These are phyloP conservation scores for Ctenochaetus hawaiiensis DNA, from an alignment of 2,797 vertebrate genomes.

Conservation along the genomic window DNA sequence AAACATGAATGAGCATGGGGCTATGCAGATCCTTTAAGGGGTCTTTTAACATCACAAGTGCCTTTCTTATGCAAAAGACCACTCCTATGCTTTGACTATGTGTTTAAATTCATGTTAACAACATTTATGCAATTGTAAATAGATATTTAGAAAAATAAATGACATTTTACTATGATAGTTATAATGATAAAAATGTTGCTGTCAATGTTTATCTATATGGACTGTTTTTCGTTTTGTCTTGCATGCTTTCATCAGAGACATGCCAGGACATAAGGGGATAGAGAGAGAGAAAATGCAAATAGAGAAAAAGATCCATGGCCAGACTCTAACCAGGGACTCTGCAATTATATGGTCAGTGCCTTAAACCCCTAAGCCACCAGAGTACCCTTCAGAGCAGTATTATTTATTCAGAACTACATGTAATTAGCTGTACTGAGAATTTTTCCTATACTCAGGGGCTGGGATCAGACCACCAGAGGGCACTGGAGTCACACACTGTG, in stretches of 20 bases:
- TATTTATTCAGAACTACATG: not conserved
- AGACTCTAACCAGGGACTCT: not conserved
- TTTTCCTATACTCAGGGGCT: not conserved
- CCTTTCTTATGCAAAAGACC: constrained; percentile 55
- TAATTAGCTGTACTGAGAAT: not conserved
- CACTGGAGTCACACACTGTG: constrained; percentile 67
- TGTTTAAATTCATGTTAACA: constrained; percentile 37
- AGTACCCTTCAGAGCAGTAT: not conserved
- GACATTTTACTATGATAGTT: constrained; percentile 40
- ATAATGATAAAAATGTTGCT: constrained; percentile 58
- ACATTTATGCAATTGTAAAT: constrained; percentile 70
- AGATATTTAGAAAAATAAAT: constrained; percentile 45
- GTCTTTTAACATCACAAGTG: constrained; percentile 34
- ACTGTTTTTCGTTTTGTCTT: not conserved
- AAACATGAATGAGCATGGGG: constrained; percentile 24
- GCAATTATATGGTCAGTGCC: not conserved
- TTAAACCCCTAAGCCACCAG: not conserved
- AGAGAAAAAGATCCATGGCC: not conserved
- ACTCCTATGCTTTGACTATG: constrained; percentile 3
- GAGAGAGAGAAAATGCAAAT: not conserved
- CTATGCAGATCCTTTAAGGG: constrained; percentile 12
- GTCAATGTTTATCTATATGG: constrained; percentile 6
- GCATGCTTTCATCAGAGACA: not conserved
- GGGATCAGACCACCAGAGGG: constrained; percentile 75
- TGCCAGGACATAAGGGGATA: not conserved